Percentiles rank a stretch among this genome's conserved stretches.
Conservation (phyloP, 2,113 vertebrate species). For the Pycnonotus jocosus region DNA sequence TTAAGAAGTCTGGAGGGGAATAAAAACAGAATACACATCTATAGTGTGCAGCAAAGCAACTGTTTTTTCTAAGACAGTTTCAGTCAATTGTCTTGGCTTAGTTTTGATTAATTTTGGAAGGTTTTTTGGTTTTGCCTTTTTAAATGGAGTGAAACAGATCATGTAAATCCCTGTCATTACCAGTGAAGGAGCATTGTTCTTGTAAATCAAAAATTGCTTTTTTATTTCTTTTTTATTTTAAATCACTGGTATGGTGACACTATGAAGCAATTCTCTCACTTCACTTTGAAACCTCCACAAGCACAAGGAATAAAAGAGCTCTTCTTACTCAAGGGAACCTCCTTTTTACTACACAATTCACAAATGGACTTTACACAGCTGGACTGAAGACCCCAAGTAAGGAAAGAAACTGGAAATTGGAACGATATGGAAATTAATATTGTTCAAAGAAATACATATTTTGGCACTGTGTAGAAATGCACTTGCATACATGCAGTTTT, state of each 20-base stretch:
- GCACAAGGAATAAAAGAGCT: background rate
- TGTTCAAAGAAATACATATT: background rate
- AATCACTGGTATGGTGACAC: background rate
- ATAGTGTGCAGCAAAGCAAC: background rate
- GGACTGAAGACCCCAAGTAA: background rate
- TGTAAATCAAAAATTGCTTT: background rate
- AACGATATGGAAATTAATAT: background rate
- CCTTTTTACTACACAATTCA: background rate
- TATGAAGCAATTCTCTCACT: background rate
- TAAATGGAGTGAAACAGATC: background rate
- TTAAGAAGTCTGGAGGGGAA: constrained; percentile 67
- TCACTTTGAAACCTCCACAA: constrained; percentile 26
- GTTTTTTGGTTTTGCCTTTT: background rate
- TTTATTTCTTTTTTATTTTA: background rate
- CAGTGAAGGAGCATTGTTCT: background rate
- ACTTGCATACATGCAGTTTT: background rate
- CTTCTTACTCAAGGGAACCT: background rate
- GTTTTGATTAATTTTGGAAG: background rate
- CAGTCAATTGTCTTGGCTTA: constrained; percentile 10
- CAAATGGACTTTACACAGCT: background rate
- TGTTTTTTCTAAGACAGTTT: background rate
- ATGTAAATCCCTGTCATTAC: background rate
- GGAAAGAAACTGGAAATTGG: background rate
- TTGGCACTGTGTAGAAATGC: background rate
- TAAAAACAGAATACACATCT: constrained; percentile 39